Evolutionary conservation across 2,797 vertebrate genomes (phyloP).

Genomic region (Thunnus albacares): DNA sequence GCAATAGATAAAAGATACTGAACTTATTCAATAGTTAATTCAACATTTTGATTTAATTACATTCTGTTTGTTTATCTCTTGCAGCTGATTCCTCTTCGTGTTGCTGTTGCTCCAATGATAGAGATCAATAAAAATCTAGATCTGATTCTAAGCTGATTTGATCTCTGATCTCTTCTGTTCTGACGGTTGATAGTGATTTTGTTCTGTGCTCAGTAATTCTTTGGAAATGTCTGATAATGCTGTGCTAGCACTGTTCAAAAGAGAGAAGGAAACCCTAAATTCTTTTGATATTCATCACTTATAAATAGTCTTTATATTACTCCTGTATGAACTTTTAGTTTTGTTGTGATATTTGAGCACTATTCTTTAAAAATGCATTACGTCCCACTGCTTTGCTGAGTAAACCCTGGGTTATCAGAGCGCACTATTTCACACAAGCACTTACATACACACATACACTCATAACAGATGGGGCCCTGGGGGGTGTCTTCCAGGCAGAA

Average conservation of each 20-base stretch:
- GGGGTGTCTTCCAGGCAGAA: conserved; percentile 68
- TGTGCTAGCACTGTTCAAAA: neutral
- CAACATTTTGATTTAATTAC: conserved; percentile 7
- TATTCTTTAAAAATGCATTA: conserved; percentile 6
- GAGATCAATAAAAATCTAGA: neutral
- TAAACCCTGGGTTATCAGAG: conserved; percentile 35
- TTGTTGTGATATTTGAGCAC: neutral
- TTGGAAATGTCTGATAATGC: neutral
- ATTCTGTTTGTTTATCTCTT: neutral
- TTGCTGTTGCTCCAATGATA: neutral
- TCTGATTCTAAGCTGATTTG: neutral
- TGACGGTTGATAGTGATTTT: neutral
- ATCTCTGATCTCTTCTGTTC: neutral
- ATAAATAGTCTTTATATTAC: neutral
- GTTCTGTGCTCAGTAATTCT: neutral
- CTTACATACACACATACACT: conserved; percentile 25
- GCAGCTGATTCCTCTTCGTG: neutral
- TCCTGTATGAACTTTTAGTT: neutral
- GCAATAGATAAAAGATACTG: neutral
- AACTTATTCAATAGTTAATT: neutral
- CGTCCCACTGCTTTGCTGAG: conserved; percentile 3
- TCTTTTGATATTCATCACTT: neutral
- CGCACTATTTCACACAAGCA: conserved; percentile 12
- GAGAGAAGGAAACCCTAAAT: neutral
- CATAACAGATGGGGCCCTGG: conserved; percentile 71